Base-by-base conservation (phyloP, 2,113 vertebrate species). In the Eulacestoma nigropectus region DNA sequence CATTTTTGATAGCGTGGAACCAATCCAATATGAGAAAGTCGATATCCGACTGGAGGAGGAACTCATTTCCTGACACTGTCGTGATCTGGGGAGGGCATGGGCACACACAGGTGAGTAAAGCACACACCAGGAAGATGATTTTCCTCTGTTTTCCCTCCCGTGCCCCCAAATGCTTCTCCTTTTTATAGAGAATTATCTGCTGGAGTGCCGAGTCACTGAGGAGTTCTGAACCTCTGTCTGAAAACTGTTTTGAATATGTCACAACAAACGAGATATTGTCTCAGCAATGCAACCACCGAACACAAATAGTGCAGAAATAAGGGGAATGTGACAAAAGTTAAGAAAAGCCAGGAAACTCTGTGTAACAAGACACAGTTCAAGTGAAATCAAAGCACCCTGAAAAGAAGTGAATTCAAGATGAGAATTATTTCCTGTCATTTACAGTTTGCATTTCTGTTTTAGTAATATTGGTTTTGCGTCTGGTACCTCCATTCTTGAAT, bases 1-100 rank as follows among this genome's bases (percentile, higher is more conserved):
- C 97, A 97, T 98, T 98, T 98, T 98, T 98, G 98, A 99, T 98
- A 96, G 98, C 98, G 35, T 98, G 96, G 96, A 98, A 98, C 98
- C 98, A 99, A 97, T 99, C 98, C 94, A 97, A 97, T 97, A 98
- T 98, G 92, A 98, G 98, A 77, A 98, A 97, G 92, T 98, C 98
- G 85, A 97, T 98, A 95, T 99, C 98, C 53, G 98, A 98, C 95
- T 99, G 98, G 64, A 99, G 96, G 83, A 99, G 98, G 92, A 99
- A 98, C 94, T 99, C 98, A 89, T 98, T 98, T 95, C 98, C 98
- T 96, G 98, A 98, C 78, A 95, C 83, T 65, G 98, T 99, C 25
- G 98, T 98, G 97, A 99, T 98, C 98, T 98, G 78, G 86, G 83
- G 91, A 91, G 67, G 73, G 16, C 32, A 91, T 7, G 72, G 79